Base-by-base conservation (phyloP, 2,888 invertebrate species). In the Hirtodrosophila cameraria region DNA sequence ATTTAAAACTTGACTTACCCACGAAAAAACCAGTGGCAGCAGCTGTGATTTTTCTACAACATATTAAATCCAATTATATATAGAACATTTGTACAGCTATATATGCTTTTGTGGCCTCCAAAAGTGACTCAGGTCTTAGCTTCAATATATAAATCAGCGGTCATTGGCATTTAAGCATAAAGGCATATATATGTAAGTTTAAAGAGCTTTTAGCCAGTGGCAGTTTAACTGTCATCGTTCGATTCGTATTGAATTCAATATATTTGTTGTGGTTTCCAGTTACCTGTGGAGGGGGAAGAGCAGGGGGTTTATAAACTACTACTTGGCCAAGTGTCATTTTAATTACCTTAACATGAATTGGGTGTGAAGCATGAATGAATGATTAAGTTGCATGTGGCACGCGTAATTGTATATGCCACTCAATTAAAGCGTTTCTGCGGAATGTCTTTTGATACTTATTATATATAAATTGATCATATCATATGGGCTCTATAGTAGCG, bases 321-420 rank as follows among this genome's bases (percentile, higher is more conserved):
- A 25, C 27, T 35, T 41, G 50, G 27, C 42, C 52, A 63, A 53
- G 71, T 70, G 50, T 63, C 54, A 35, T 12, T 73, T 70, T 73
- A 73, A 70, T 70, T 73, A 28, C 36, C 46, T 18, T 2, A 12
- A 13, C 50, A 52, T 41, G 48, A 74, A 74, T 68, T 68, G 69
- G 36, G 45, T 58, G 64, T 75, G 73, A 67, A 71, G 60, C 62
- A 63, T 75, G 57, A 69, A 69, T 78, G 78, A 78, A 35, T 63
- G 77, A 81, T 76, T 66, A 39, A 55, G 43, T 78, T 65, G 53
- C 71, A 46, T 13, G 36, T 41, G 16, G n/a, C 7, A 16, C 23
- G 11, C 1, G 57, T 55, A 55, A 55, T 25, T 39, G 58, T 41
- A 57, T 55, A 65, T 42, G 55, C 65, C 41, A 63, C 48, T 63